Conservation (phyloP, 1,140 invertebrate species). For the Aricia agestis region DNA sequence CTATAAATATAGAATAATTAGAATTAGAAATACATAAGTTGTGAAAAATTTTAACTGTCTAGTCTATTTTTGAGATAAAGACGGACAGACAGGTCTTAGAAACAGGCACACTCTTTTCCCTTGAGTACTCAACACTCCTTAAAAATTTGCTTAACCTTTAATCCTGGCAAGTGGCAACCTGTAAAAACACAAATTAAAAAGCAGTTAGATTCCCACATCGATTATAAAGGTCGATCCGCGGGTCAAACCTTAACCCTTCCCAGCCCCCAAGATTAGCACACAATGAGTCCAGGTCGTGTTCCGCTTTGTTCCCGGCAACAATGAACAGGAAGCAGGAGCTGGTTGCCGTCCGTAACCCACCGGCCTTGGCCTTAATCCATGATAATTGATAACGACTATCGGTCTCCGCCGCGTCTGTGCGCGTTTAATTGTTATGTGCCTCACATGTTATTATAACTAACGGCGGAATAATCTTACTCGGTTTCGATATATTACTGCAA, state of each 20-base stretch:
- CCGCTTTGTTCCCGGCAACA: constrained; percentile 37
- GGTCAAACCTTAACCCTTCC: constrained; percentile 8
- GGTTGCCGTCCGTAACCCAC: constrained; percentile 51
- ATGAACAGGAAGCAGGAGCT: constrained; percentile 54
- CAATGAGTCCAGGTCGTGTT: constrained; percentile 40
- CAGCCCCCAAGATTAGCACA: constrained; percentile 41
- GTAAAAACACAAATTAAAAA: not conserved
- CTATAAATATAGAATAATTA: no score
- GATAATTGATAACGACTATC: constrained; percentile 31
- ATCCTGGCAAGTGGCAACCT: not conserved
- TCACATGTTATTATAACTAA: not conserved
- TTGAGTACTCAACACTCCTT: no score
- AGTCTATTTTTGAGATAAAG: no score
- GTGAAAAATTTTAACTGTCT: no score
- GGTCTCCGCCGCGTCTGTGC: not conserved
- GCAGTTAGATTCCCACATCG: not conserved
- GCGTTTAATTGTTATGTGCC: constrained; percentile 12
- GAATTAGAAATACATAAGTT: no score
- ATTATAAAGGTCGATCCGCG: not conserved
- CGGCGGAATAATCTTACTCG: no score
- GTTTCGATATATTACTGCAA: no score
- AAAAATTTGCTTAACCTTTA: no score
- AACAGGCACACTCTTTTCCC: no score
- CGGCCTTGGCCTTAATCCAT: constrained; percentile 59
- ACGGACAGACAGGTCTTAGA: no score